These are phyloP conservation scores for Eristalis pertinax DNA, from an alignment of 2,888 invertebrate genomes.

Conservation along the genomic window DNA sequence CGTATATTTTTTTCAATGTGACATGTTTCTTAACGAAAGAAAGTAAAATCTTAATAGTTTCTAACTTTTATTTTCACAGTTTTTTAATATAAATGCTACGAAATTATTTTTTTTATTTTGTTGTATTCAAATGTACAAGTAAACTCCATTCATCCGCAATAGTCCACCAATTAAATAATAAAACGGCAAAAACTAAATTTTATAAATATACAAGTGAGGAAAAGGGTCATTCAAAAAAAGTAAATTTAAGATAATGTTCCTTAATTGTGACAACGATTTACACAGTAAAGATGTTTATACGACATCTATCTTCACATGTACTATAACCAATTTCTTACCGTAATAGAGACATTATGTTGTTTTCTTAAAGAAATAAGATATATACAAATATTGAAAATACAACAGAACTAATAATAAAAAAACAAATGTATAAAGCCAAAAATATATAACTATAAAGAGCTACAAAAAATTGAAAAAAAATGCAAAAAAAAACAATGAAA, in stretches of 20 bases:
- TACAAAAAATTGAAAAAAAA: conserved; percentile 52
- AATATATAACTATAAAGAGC: conserved; percentile 65
- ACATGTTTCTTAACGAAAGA: conserved; percentile 60
- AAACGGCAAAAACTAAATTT: conserved; percentile 16
- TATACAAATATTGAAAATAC: conserved; percentile 52
- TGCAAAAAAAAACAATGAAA: conserved; percentile 64
- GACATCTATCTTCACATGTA: conserved; percentile 64
- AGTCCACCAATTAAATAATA: conserved; percentile 46
- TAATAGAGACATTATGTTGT: conserved; percentile 49
- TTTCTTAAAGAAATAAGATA: conserved; percentile 46
- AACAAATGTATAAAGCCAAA: conserved; percentile 70
- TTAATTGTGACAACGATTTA: conserved; percentile 72
- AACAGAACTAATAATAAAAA: conserved; percentile 35
- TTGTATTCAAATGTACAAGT: conserved; percentile 47
- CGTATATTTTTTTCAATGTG: conserved; percentile 56
- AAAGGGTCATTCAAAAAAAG: conserved; percentile 33
- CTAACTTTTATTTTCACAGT: conserved; percentile 58
- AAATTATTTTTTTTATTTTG: conserved; percentile 59
- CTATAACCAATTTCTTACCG: conserved; percentile 68
- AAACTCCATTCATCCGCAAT: conserved; percentile 49
- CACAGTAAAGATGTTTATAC: conserved; percentile 69
- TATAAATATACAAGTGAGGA: conserved; percentile 17
- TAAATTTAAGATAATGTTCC: conserved; percentile 68
- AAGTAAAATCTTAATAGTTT: conserved; percentile 41
- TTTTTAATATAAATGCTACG: conserved; percentile 68